Conservation (phyloP, 2,888 invertebrate genomes). For the Ernsta delagoae region DNA sequence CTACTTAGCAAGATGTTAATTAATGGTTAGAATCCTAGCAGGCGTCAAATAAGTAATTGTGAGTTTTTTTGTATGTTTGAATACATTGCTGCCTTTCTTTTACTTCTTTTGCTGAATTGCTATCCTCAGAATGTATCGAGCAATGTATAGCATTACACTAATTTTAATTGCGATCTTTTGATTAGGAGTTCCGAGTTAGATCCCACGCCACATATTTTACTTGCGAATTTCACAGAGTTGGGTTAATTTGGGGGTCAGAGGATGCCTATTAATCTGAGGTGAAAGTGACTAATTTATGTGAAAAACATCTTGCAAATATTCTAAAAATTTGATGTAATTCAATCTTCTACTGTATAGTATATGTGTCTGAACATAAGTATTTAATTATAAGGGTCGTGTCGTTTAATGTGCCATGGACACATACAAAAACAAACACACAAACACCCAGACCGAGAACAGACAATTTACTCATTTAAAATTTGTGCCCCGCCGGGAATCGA, state of each 20-base stretch:
- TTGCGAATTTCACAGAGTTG: slow-evolving; percentile 23
- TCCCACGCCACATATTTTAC: slow-evolving; percentile 23
- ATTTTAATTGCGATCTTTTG: not conserved
- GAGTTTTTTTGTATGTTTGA: not conserved
- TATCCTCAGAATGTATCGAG: not conserved
- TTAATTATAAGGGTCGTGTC: too few relatives aligned
- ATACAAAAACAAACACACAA: too few relatives aligned
- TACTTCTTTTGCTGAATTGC: not conserved
- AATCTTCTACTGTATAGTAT: too few relatives aligned
- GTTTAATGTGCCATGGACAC: too few relatives aligned
- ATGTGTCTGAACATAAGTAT: too few relatives aligned
- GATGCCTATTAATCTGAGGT: slow-evolving; percentile 37
- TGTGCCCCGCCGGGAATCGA: too few relatives aligned
- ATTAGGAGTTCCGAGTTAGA: slow-evolving; percentile 22
- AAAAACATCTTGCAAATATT: not conserved
- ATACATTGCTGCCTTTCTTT: not conserved
- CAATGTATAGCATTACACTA: not conserved
- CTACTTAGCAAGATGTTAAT: slow-evolving; percentile 32
- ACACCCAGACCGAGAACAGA: too few relatives aligned
- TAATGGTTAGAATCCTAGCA: slow-evolving; percentile 27
- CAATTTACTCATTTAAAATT: too few relatives aligned
- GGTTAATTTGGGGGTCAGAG: slow-evolving; percentile 18
- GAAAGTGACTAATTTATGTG: not conserved
- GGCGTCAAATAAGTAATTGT: not conserved
- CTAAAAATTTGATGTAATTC: too few relatives aligned